Conservation (phyloP, 2,888 invertebrate species). For the Ectemnius cavifrons region DNA sequence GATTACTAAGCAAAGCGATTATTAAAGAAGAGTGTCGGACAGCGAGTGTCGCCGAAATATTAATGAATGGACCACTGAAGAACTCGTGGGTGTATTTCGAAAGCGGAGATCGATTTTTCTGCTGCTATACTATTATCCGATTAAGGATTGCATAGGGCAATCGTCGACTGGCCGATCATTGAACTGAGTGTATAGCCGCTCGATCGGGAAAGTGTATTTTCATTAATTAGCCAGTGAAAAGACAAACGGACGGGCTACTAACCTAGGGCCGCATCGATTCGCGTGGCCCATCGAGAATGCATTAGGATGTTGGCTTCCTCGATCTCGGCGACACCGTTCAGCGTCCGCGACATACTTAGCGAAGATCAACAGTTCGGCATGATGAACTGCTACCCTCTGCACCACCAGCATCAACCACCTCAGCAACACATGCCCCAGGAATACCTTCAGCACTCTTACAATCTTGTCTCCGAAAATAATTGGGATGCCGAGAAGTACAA, state of each 20-base stretch:
- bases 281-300: conserved; percentile 50
- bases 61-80: too few relatives aligned
- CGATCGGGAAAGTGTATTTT: background rate
- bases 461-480: conserved; percentile 67
- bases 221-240: background rate
- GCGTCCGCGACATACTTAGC: conserved; percentile 75
- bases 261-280: too few relatives aligned
- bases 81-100: too few relatives aligned
- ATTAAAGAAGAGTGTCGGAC: too few relatives aligned
- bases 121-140: too few relatives aligned
- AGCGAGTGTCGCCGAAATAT: too few relatives aligned
- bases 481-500: conserved; percentile 75
- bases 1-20: too few relatives aligned
- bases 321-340: conserved; percentile 73
- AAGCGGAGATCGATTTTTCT: too few relatives aligned
- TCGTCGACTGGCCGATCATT: background rate
- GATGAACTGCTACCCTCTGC: conserved; percentile 73
- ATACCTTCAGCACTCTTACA: conserved; percentile 67
- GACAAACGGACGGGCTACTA: background rate
- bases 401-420: conserved; percentile 63
- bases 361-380: conserved; percentile 70
- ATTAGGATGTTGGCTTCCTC: conserved; percentile 73
- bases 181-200: background rate
- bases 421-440: conserved; percentile 68
- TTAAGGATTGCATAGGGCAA: background rate